phyloP scores from a whole-genome alignment of 2,797 vertebrate genomes.

The Enteromius radiatus region DNA sequence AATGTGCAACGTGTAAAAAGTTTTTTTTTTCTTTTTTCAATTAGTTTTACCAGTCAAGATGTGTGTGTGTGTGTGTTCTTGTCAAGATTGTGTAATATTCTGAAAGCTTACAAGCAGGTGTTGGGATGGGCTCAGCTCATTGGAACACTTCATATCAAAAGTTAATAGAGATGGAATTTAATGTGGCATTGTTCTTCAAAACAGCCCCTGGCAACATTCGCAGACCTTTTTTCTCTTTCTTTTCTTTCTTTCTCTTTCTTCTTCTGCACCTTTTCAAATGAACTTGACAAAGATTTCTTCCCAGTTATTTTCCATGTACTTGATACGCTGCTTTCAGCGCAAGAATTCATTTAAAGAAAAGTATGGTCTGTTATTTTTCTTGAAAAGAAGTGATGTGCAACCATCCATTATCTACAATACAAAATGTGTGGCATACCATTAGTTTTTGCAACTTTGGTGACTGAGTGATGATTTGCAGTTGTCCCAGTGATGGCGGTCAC shows the following conservation, averaged over 20 bases:
- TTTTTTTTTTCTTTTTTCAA: background rate
- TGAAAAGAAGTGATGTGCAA: conserved; percentile 22
- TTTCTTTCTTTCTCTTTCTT: conserved; percentile 21
- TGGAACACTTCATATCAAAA: conserved; percentile 78
- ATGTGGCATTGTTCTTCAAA: conserved; percentile 80
- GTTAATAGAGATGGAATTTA: conserved; percentile 83
- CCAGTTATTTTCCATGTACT: conserved; percentile 36
- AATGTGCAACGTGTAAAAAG: background rate
- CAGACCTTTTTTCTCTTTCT: conserved; percentile 49
- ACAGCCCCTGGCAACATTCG: conserved; percentile 71
- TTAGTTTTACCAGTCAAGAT: conserved; percentile 36
- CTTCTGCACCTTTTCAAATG: conserved; percentile 65
- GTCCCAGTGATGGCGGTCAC: conserved; percentile 26
- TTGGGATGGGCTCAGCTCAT: conserved; percentile 75
- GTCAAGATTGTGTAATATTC: conserved; percentile 85
- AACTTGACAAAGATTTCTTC: conserved; percentile 67
- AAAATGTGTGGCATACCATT: background rate
- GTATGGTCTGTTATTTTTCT: conserved; percentile 1
- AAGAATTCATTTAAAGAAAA: conserved; percentile 19
- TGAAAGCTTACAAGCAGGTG: conserved; percentile 81
- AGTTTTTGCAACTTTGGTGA: background rate
- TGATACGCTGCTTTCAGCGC: background rate
- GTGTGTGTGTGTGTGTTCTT: conserved; percentile 75
- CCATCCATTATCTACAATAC: conserved; percentile 18
- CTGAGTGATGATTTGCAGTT: conserved; percentile 25